Base-by-base conservation (phyloP, 2,888 invertebrate genomes). In the Agrilus biguttatus region DNA sequence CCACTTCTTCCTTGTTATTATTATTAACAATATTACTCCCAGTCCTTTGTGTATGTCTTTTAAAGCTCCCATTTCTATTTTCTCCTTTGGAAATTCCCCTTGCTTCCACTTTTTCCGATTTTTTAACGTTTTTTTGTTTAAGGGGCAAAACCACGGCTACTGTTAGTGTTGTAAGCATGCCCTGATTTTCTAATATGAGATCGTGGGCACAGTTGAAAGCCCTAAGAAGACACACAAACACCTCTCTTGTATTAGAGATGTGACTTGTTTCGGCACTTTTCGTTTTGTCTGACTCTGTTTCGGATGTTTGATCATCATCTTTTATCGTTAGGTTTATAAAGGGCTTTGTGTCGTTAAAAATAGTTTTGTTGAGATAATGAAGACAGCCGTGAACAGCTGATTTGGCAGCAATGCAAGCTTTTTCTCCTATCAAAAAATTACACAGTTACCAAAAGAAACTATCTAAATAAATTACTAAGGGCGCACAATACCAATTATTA, bases 151-250 rank as follows among this genome's bases (percentile, higher is more conserved):
- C 73, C 17, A 86, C 74, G 39, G 85, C 84, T 13, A 85, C 82
- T 40, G 89, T 89, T 40, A 90, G 68, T 2, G 90, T 91, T 19
- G 89, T 90, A 41, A 90, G 68, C 65, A 82, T 78, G 40, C 85
- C 86, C 51, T 84, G 80, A 54, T 87, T 82, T 61, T 86, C 79
- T 47, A 91, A 68, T 52, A 90, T 91, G 46, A 84, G 74, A 52
- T 83, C 79, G 63, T 90, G 90, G 7, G 88, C 90, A 46, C 83
- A 82, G 67, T 87, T 84, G 58, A 91, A 80, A 14, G 88, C 83
- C 33, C 83, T 72, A 49, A 89, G 67, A 41, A 91, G 67, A 49
- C 82, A 77, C 19, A 82, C 72, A 60, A 89, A 86, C 4, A 87
- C 78, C 56, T 89, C 88, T 65, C 75, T 69, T 1, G 77, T 77